Base-by-base conservation (phyloP, 2,888 invertebrate species). In the Nemapogon koenigi region DNA sequence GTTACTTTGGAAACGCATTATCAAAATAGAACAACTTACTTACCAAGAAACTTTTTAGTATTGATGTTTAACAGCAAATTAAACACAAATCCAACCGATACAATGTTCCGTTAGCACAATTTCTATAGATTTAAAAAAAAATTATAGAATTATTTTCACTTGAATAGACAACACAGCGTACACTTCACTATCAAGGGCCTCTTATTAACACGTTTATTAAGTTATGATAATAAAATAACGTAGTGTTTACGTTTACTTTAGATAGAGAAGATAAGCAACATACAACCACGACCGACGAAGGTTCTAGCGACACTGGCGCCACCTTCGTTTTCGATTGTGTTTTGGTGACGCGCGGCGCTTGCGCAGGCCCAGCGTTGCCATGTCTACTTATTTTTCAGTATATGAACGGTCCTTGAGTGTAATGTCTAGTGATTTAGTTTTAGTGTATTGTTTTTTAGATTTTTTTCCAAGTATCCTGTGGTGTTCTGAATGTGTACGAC, bases 81-180 rank as follows among this genome's bases (percentile, higher is more conserved):
- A 40, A 41, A 39, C n/a, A 35, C 40, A 56, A 67, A 67, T 68
- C 67, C 64, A 58, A 59, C 51, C 51, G 55, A 51, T 58, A 11
- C 51, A 49, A 49, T 57, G 67, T 66, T 67, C 66, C 66, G 67
- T 62, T 63, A 59, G 55, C 52, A 56, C 55, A 55, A 60, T 67
- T 65, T 73, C 58, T 53, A 56, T 65, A 51, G 62, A 66, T 73
- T 73, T 49, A 44, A 49, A 65, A 70, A 73, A 33, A 33, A 33
- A 33, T 18, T 19, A 19, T n/a, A 33, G 10, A 33, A 33, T 45
- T 40, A 44, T 19, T 8, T 13, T 16, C 68, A 67, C 67, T 54
- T 30, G 41, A 43, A 46, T 49, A 53, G 69, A 61, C 53, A 46
- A 46, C 52, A n/a, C n/a, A n/a, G n/a, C n/a, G n/a, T n/a, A n/a